These are phyloP conservation scores for Talpa occidentalis DNA, from an alignment of 2,113 vertebrate genomes.

Conservation along the genomic window DNA sequence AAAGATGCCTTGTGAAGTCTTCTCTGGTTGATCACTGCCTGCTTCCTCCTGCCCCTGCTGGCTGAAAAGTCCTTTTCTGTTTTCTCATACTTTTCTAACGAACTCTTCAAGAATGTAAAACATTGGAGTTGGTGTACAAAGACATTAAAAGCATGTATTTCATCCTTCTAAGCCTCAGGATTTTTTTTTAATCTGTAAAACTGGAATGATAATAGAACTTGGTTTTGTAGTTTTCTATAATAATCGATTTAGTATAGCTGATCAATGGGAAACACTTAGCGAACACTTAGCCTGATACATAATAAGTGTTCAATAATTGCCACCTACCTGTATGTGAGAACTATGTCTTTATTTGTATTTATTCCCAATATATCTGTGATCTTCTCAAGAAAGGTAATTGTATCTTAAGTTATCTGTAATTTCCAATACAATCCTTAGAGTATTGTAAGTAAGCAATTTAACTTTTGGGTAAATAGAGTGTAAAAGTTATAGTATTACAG, in stretches of 20 bases:
- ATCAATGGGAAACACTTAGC: slow-evolving; percentile 22
- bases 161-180: neutral
- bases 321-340: neutral
- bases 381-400: neutral
- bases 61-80: neutral
- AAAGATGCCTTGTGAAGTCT: neutral
- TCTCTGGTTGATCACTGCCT: neutral
- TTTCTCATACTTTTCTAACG: neutral
- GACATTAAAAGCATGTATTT: neutral
- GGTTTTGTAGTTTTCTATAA: neutral
- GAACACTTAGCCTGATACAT: neutral
- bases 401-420: neutral
- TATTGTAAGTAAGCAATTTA: neutral
- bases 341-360: slow-evolving; percentile 2
- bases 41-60: no score
- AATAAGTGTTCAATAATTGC: neutral
- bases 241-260: slow-evolving; percentile 3
- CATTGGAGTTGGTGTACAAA: neutral
- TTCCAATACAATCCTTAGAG: neutral
- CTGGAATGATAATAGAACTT: neutral
- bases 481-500: neutral
- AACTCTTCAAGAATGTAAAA: neutral
- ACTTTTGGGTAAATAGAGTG: neutral
- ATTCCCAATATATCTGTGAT: neutral
- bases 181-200: neutral